These are phyloP conservation scores for Rhombomys opimus DNA, from an alignment of 2,113 vertebrate species.

Conservation along the genomic window DNA sequence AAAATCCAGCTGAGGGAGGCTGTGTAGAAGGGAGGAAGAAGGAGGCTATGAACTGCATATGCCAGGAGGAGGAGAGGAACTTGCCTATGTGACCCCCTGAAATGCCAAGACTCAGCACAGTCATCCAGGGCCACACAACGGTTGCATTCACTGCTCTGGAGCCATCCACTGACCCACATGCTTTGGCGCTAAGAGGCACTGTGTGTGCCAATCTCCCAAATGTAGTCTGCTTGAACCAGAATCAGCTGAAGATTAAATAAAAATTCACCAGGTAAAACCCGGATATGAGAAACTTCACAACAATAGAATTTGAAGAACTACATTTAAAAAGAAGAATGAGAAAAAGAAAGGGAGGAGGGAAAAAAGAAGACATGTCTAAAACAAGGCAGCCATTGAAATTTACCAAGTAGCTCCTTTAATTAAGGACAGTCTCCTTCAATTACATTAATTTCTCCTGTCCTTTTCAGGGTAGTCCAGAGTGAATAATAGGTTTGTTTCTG, in stretches of 20 bases:
- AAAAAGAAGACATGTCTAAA: neutral
- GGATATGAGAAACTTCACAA: constrained; percentile 40
- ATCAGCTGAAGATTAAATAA: neutral
- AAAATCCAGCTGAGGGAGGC: neutral
- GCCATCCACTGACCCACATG: neutral
- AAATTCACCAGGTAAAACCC: constrained; percentile 54
- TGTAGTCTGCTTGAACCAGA: neutral
- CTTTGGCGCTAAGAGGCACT: neutral
- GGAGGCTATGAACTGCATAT: neutral
- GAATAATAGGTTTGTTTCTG: constrained; percentile 75
- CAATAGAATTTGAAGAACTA: constrained; percentile 9
- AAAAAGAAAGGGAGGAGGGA: neutral
- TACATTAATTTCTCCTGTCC: constrained; percentile 63
- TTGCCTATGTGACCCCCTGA: neutral
- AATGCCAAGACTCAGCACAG: neutral
- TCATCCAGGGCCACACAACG: neutral
- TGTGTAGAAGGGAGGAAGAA: neutral
- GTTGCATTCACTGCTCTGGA: neutral
- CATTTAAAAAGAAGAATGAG: neutral
- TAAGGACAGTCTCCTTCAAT: constrained; percentile 67
- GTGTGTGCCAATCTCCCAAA: neutral
- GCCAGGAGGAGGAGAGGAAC: neutral
- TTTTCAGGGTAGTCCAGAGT: constrained; percentile 58
- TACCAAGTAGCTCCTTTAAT: constrained; percentile 63
- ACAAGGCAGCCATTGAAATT: constrained; percentile 66